These are phyloP conservation scores for Lordiphosa collinella DNA, from an alignment of 1,140 invertebrate species.

Conservation along the genomic window DNA sequence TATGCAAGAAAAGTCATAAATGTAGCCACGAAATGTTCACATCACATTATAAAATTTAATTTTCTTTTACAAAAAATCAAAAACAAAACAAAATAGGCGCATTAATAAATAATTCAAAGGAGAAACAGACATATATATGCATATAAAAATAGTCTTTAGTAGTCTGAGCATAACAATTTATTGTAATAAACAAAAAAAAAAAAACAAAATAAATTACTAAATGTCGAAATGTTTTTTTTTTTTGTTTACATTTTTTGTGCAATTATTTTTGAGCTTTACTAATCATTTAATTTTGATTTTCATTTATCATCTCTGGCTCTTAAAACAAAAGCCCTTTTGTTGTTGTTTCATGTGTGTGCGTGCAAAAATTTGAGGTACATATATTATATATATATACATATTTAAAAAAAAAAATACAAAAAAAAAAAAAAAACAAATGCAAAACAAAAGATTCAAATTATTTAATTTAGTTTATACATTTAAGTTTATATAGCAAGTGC, in stretches of 20 bases:
- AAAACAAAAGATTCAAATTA: slow-evolving; percentile 61
- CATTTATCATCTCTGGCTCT: slow-evolving; percentile 1
- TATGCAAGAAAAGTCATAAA: slow-evolving; percentile 11
- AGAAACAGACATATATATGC: slow-evolving; percentile 35
- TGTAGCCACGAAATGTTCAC: slow-evolving; percentile 55
- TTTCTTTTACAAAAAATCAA: slow-evolving; percentile 27
- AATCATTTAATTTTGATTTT: slow-evolving; percentile 25
- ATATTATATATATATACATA: slow-evolving; percentile 42
- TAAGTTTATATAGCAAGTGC: slow-evolving; percentile 76
- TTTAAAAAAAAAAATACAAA: slow-evolving; percentile 25
- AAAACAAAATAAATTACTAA: slow-evolving; percentile 34
- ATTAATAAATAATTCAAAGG: too few relatives aligned
- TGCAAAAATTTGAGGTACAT: slow-evolving; percentile 49
- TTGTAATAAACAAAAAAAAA: slow-evolving; percentile 21
- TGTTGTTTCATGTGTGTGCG: slow-evolving; percentile 69
- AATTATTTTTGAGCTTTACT: slow-evolving; percentile 33
- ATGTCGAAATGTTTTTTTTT: slow-evolving; percentile 22
- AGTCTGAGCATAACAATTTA: slow-evolving; percentile 70
- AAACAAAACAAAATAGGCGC: slow-evolving; percentile 3
- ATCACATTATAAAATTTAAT: slow-evolving; percentile 50
- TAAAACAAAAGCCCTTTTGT: slow-evolving; percentile 32
- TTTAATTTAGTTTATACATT: slow-evolving; percentile 72
- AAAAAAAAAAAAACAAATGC: slow-evolving; percentile 14
- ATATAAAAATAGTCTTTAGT: slow-evolving; percentile 65
- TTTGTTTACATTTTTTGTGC: slow-evolving; percentile 22